Percentiles rank a stretch among this genome's conserved stretches.
phyloP scores from a whole-genome alignment of 1,140 invertebrate genomes.

The Lasioglossum albipes region DNA sequence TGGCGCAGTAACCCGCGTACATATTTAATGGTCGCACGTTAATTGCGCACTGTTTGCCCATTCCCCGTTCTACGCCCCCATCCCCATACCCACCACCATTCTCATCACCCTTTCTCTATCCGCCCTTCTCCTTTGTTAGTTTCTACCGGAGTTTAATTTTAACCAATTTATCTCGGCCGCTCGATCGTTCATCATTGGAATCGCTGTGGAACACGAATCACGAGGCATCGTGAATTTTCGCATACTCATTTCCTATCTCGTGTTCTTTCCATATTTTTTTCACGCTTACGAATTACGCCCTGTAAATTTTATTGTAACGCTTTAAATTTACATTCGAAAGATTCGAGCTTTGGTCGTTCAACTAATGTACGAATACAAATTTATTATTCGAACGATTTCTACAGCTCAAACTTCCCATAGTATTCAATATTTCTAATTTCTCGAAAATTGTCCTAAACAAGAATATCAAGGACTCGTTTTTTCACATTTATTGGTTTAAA shows the following conservation, averaged over 20 bases:
- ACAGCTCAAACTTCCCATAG: no score
- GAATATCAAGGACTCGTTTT: no score
- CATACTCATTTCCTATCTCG: neutral
- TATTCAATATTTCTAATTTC: no score
- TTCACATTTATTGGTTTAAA: no score
- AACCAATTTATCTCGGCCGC: conserved; percentile 73
- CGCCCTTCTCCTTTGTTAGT: conserved; percentile 63
- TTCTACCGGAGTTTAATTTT: conserved; percentile 71
- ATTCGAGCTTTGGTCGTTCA: no score
- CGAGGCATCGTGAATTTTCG: neutral
- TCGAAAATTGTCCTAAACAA: no score
- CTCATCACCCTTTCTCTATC: conserved; percentile 58
- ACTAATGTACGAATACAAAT: no score
- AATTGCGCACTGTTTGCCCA: conserved; percentile 77
- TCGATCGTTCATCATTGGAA: conserved; percentile 68
- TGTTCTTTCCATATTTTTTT: no score
- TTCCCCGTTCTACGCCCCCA: conserved; percentile 61
- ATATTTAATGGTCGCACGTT: conserved; percentile 77
- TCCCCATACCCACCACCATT: conserved; percentile 49
- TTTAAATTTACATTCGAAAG: no score
- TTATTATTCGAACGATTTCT: no score
- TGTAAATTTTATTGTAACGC: no score
- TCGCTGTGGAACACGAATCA: conserved; percentile 31
- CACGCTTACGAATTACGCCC: no score
- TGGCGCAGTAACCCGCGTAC: conserved; percentile 68